Base-by-base conservation (phyloP, 2,888 invertebrate genomes). In the Nymphalis c-album region DNA sequence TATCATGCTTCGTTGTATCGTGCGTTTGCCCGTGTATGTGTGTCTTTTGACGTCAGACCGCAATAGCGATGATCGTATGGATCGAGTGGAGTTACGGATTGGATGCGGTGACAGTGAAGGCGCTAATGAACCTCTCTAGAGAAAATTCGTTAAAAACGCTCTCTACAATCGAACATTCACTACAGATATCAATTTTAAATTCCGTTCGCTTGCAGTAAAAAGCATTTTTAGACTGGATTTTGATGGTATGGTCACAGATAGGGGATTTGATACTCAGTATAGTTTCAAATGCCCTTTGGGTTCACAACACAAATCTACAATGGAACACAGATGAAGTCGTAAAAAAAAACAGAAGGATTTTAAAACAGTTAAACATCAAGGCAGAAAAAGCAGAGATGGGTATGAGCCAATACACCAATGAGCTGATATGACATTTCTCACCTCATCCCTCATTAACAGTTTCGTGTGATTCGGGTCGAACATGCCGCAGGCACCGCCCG, bases 391-490 rank as follows among this genome's bases (percentile, higher is more conserved):
- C 59, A 46, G n/a, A 46, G 50, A 60, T 57, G 13, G n/a, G 31
- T 7, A 55, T 46, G 55, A 22, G 63, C 7, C 7, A n/a, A 60
- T 55, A 46, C n/a, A 47, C 50, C 46, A 26, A 55, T 18, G 53
- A 53, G 13, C 18, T 20, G 8, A 20, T 60, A 20, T 61, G 10
- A 16, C 31, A 26, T 17, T 60, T 72, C 78, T 76, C 73, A 90
- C 91, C 71, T 87, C 87, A 22, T 78, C 73, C 69, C 79, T 83
- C 0, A 74, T 59, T 67, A 82, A 98, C 0, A 98, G 96, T 67
- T 98, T 97, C 8, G 97, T 97, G 79, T 97, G 95, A 10, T 94
- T 94, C 0, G 99, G 98, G 90, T 97, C 97, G 86, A 99, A 98
- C 65, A 96, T 93, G 0, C 99, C 99, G n/a, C 97, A 97, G 80